A percentile compares a stretch with the other conserved stretches of the same genome.
These are phyloP conservation scores for Sclerurus mexicanus DNA, from an alignment of 2,113 vertebrate species.

Conservation along the genomic window DNA sequence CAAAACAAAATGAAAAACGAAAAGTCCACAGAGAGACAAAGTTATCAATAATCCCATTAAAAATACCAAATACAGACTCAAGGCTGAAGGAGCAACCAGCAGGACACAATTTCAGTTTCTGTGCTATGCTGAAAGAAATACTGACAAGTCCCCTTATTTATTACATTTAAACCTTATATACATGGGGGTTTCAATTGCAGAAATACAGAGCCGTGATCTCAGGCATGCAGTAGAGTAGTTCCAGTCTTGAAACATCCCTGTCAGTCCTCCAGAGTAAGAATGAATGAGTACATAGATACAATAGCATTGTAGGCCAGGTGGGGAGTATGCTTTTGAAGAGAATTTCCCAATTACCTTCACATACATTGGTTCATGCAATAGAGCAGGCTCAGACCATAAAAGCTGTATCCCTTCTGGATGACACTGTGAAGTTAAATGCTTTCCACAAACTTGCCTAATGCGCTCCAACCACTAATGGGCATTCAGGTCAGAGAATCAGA, in stretches of 20 bases:
- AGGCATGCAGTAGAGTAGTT: neutral
- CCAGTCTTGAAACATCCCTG: neutral
- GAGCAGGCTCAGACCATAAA: neutral
- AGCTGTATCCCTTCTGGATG: neutral
- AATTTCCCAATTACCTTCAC: neutral
- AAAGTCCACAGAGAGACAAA: neutral
- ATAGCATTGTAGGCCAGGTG: neutral
- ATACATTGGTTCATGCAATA: neutral
- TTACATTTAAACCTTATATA: neutral
- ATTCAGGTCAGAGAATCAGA: neutral
- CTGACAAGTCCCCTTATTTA: neutral
- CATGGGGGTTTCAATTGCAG: neutral
- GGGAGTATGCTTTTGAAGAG: neutral
- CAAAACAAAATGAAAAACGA: neutral
- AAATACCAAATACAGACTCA: neutral
- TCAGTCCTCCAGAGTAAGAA: neutral
- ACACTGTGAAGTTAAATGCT: neutral
- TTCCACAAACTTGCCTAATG: no score
- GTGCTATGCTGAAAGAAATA: neutral
- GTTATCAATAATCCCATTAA: neutral
- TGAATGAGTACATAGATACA: neutral
- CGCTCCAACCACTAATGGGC: neutral
- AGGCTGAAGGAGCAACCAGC: neutral
- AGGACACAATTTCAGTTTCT: neutral
- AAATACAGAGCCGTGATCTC: fast-evolving